These are phyloP conservation scores for Pangasius mekongensis DNA, from an alignment of 2,797 vertebrate genomes.

Conservation along the genomic window DNA sequence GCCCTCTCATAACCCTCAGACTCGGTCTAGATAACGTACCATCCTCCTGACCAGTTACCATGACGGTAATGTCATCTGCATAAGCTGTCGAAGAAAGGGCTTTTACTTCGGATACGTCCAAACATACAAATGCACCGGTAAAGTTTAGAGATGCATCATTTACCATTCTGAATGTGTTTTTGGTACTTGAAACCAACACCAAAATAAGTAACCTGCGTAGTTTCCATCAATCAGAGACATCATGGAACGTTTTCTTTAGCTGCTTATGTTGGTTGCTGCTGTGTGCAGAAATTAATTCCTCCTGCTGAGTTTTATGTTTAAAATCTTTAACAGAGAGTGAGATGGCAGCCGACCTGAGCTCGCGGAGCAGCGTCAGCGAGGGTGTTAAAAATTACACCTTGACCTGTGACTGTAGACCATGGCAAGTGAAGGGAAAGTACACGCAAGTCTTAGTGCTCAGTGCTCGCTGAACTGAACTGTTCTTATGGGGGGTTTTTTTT, in stretches of 20 bases:
- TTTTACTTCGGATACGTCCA: neutral
- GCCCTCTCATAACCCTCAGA: neutral
- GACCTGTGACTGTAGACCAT: neutral
- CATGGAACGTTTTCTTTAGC: neutral
- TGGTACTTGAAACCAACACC: neutral
- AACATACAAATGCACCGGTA: neutral
- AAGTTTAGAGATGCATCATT: no score
- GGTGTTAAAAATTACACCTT: neutral
- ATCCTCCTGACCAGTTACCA: slow-evolving; percentile 8
- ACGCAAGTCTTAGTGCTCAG: neutral
- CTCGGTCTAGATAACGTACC: neutral
- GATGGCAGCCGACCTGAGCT: neutral
- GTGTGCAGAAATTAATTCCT: neutral
- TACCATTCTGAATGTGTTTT: neutral
- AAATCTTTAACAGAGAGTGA: neutral
- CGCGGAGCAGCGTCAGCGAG: neutral
- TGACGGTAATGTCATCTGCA: neutral
- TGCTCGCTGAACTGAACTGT: neutral
- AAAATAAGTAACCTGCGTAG: neutral
- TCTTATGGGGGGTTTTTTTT: neutral
- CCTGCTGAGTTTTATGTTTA: neutral
- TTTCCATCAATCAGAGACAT: neutral
- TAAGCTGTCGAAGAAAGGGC: neutral
- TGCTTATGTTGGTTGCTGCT: neutral
- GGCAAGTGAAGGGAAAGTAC: neutral